These are phyloP conservation scores for Pogonomyrmex barbatus DNA, from an alignment of 1,140 invertebrate genomes.

Conservation along the genomic window DNA sequence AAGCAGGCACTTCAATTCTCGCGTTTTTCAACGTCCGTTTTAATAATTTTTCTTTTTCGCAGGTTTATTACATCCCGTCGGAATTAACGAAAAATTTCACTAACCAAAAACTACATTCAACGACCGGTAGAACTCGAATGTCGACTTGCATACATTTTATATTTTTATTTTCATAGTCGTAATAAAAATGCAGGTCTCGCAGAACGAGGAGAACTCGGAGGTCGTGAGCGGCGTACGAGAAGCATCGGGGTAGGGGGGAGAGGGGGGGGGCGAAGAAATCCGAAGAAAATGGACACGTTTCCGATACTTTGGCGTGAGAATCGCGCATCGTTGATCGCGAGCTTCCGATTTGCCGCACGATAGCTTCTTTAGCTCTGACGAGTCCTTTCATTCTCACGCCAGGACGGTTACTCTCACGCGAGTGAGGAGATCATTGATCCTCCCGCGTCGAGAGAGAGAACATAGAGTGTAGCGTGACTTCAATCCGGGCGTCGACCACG, in stretches of 20 bases:
- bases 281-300: conserved; percentile 61
- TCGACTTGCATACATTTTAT: conserved; percentile 6
- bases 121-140: not conserved
- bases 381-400: conserved; percentile 44
- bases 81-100: conserved; percentile 9
- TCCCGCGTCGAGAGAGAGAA: conserved; percentile 37
- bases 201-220: conserved; percentile 28
- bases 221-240: conserved; percentile 40
- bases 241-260: not conserved
- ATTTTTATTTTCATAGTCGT: conserved; percentile 30
- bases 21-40: not conserved
- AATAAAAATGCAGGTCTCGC: conserved; percentile 44
- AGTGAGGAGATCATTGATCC: conserved; percentile 55
- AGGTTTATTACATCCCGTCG: not conserved
- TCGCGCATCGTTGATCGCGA: conserved; percentile 62
- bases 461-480: conserved; percentile 51
- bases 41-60: not conserved
- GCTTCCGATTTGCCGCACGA: conserved; percentile 55
- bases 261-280: conserved; percentile 8
- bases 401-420: conserved; percentile 19
- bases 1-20: not conserved
- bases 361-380: conserved; percentile 35
- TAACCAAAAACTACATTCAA: not conserved
- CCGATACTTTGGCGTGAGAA: conserved; percentile 56
- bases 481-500: conserved; percentile 33